Percentiles rank a stretch among this genome's conserved stretches.
These are phyloP conservation scores for Apodemia hepburni DNA, from an alignment of 2,888 invertebrate genomes.

Conservation along the genomic window DNA sequence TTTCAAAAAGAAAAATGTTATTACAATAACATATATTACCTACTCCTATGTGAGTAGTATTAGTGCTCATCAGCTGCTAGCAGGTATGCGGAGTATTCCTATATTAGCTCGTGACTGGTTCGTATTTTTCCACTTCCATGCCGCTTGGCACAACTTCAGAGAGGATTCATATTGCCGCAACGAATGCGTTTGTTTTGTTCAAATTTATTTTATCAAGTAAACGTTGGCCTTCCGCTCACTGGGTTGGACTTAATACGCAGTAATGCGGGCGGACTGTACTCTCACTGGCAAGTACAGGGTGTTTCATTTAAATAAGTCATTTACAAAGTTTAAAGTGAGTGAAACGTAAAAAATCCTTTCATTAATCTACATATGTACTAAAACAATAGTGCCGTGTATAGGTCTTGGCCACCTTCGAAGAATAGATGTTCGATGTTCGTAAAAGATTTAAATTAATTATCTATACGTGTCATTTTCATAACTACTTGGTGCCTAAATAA, in stretches of 20 bases:
- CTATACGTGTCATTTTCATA: too few relatives aligned
- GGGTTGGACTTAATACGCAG: slow-evolving; percentile 61
- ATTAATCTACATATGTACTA: too few relatives aligned
- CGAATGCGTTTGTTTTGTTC: slow-evolving; percentile 76
- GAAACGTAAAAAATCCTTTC: too few relatives aligned
- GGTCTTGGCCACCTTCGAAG: too few relatives aligned
- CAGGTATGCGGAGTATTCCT: slow-evolving; percentile 65
- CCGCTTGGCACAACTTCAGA: slow-evolving; percentile 73
- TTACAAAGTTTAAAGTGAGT: not conserved
- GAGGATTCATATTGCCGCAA: slow-evolving; percentile 75
- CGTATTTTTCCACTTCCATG: slow-evolving; percentile 75
- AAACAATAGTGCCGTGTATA: too few relatives aligned
- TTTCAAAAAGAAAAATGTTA: not conserved
- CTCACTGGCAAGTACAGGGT: slow-evolving; percentile 26
- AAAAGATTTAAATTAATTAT: too few relatives aligned
- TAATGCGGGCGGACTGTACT: slow-evolving; percentile 53
- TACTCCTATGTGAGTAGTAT: not conserved
- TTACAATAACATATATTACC: not conserved
- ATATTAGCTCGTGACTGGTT: slow-evolving; percentile 63
- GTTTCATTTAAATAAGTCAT: slow-evolving; percentile 3
- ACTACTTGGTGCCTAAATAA: too few relatives aligned
- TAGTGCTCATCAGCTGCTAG: slow-evolving; percentile 39
- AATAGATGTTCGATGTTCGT: too few relatives aligned
- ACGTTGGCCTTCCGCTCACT: slow-evolving; percentile 69
- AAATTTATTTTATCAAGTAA: slow-evolving; percentile 80